phyloP scores from a whole-genome alignment of 2,888 invertebrate species.

The Scelioninae gen. 1 region DNA sequence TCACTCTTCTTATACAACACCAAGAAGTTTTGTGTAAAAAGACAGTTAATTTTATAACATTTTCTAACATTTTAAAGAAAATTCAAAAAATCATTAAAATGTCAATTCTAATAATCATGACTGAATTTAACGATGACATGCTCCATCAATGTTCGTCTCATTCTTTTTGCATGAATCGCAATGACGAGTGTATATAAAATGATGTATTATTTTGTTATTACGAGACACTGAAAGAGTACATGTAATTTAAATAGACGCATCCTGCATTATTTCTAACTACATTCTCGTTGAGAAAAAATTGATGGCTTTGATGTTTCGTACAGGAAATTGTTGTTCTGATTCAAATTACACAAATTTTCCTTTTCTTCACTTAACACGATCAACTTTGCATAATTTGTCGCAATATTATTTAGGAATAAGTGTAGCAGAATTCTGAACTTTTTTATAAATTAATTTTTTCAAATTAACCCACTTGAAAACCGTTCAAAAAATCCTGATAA shows the following conservation, averaged over 20 bases:
- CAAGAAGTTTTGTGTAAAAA: too few relatives aligned
- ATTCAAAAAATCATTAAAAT: too few relatives aligned
- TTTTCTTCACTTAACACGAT: slow-evolving; percentile 12
- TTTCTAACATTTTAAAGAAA: too few relatives aligned
- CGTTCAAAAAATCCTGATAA: background rate
- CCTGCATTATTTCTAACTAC: slow-evolving; percentile 64
- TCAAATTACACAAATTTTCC: slow-evolving; percentile 28
- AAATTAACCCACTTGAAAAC: too few relatives aligned
- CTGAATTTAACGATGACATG: slow-evolving; percentile 42
- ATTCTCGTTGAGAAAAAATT: slow-evolving; percentile 58
- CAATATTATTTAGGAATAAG: background rate
- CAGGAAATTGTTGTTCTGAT: slow-evolving; percentile 21
- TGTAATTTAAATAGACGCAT: slow-evolving; percentile 57
- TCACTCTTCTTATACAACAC: too few relatives aligned
- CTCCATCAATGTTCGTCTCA: slow-evolving; percentile 47
- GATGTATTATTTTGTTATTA: slow-evolving; percentile 64
- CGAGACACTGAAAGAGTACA: slow-evolving; percentile 42
- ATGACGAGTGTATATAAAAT: slow-evolving; percentile 55
- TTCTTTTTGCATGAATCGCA: slow-evolving; percentile 55
- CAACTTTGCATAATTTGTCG: background rate
- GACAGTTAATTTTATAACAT: too few relatives aligned
- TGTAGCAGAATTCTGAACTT: too few relatives aligned
- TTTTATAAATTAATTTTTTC: too few relatives aligned
- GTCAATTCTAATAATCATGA: slow-evolving; percentile 29
- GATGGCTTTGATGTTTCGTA: slow-evolving; percentile 21